phyloP scores from a whole-genome alignment of 2,113 vertebrate genomes.

The Herpetotheres cachinnans region DNA sequence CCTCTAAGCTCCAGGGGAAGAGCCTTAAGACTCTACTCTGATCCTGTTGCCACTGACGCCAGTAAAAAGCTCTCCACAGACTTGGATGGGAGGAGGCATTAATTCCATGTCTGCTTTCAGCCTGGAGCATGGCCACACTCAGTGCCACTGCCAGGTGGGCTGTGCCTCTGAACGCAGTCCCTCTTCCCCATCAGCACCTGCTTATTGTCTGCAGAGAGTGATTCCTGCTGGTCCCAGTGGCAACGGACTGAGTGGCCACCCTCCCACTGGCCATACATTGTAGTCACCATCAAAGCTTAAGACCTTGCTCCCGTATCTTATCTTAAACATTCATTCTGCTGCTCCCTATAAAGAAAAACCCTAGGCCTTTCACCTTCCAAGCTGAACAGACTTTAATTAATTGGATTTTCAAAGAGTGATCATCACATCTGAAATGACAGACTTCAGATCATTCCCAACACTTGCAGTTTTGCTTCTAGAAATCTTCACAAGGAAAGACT shows the following conservation, averaged over 20 bases:
- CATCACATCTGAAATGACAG: not conserved
- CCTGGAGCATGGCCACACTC: not conserved
- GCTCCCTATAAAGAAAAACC: not conserved
- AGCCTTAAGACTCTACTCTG: slow-evolving; percentile 27
- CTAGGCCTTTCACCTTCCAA: not conserved
- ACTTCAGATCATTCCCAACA: not conserved
- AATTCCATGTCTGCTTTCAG: not conserved
- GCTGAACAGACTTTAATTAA: not conserved
- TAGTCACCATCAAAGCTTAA: not conserved
- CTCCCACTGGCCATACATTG: not conserved
- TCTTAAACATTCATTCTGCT: not conserved
- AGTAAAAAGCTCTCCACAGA: slow-evolving; percentile 30
- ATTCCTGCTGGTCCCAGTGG: not conserved
- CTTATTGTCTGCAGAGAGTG: not conserved
- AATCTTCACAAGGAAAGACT: not conserved
- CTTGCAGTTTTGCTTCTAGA: not conserved
- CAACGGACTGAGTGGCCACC: accelerated
- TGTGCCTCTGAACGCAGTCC: not conserved
- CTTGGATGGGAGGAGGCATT: not conserved
- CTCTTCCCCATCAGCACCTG: not conserved
- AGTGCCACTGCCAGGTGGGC: not conserved
- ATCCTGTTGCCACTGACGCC: slow-evolving; percentile 53
- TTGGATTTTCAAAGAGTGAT: not conserved
- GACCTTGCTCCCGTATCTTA: not conserved
- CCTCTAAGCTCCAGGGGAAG: slow-evolving; percentile 27